phyloP scores from a whole-genome alignment of 2,888 invertebrate genomes.

The Hyalella azteca region DNA sequence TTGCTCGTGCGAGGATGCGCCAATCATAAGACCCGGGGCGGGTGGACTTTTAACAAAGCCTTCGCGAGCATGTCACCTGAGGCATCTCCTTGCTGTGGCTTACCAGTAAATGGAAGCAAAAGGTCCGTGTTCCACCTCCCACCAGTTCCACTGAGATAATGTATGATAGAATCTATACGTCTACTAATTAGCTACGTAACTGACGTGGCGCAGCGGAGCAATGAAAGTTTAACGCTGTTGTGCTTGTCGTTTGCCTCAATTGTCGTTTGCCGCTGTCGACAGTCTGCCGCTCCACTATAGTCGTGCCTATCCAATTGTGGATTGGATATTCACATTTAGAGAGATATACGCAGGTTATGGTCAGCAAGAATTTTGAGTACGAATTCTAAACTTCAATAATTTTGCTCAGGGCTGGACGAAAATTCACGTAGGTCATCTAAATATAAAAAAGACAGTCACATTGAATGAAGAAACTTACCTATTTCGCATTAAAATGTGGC shows the following conservation, averaged over 20 bases:
- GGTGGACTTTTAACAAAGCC: too few species aligned
- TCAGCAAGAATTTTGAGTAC: neutral
- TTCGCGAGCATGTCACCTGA: too few species aligned
- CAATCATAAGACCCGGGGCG: too few species aligned
- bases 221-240: neutral
- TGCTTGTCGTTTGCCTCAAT: neutral
- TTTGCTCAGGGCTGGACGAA: neutral
- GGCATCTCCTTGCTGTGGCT: too few species aligned
- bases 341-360: too few species aligned
- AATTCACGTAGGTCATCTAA: constrained; percentile 10
- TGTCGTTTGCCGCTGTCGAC: too few species aligned
- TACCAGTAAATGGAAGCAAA: too few species aligned
- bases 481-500: neutral
- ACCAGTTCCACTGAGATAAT: too few species aligned
- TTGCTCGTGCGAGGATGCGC: too few species aligned
- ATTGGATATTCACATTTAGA: neutral
- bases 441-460: neutral
- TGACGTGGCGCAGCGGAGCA: neutral
- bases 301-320: neutral
- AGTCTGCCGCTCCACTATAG: neutral
- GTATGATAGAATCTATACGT: too few species aligned
- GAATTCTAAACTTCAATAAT: neutral
- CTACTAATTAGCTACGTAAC: constrained; percentile 14
- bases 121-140: too few species aligned
- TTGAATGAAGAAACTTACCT: neutral